Evolutionary conservation across 2,888 invertebrate genomes (phyloP).

Genomic region (Phaonia tiefii): DNA sequence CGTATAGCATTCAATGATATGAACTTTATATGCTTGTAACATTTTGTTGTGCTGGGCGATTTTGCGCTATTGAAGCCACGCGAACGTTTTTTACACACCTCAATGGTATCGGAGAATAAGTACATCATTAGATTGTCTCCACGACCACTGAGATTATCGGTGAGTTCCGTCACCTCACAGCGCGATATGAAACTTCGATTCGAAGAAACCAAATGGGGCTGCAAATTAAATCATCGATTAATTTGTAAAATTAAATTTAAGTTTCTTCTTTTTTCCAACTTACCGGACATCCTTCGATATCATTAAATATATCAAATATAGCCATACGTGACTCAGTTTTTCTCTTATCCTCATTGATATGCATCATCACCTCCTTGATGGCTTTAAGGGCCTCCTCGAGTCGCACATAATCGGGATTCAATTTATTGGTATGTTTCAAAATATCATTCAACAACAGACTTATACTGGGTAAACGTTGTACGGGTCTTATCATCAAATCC

Average conservation of each 20-base stretch:
- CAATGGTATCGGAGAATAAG: slow-evolving; percentile 96
- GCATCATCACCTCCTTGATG: slow-evolving; percentile 95
- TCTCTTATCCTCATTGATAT: slow-evolving; percentile 98
- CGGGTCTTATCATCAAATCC: slow-evolving; percentile 97
- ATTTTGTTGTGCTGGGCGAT: slow-evolving; percentile 89
- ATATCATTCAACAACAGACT: slow-evolving; percentile 96
- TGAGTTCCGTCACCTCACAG: slow-evolving; percentile 93
- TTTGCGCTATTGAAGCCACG: slow-evolving; percentile 87
- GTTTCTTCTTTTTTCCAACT: slow-evolving; percentile 73
- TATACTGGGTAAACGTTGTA: slow-evolving; percentile 98
- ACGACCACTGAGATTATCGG: slow-evolving; percentile 91
- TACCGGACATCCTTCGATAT: slow-evolving; percentile 98
- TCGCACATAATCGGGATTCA: slow-evolving; percentile 92
- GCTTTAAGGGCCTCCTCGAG: slow-evolving; percentile 92
- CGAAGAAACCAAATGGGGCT: slow-evolving; percentile 95
- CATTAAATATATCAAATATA: slow-evolving; percentile 98
- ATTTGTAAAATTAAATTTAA: too few relatives aligned
- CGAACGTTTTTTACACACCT: slow-evolving; percentile 93
- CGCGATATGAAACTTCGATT: slow-evolving; percentile 93
- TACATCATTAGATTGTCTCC: slow-evolving; percentile 94
- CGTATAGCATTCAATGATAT: slow-evolving; percentile 94
- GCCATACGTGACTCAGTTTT: slow-evolving; percentile 97
- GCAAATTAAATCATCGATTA: slow-evolving; percentile 58
- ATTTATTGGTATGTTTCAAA: slow-evolving; percentile 93
- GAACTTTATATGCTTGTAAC: slow-evolving; percentile 94